These are phyloP conservation scores for Chymomyza caudatula DNA, from an alignment of 2,888 invertebrate species.

Conservation along the genomic window DNA sequence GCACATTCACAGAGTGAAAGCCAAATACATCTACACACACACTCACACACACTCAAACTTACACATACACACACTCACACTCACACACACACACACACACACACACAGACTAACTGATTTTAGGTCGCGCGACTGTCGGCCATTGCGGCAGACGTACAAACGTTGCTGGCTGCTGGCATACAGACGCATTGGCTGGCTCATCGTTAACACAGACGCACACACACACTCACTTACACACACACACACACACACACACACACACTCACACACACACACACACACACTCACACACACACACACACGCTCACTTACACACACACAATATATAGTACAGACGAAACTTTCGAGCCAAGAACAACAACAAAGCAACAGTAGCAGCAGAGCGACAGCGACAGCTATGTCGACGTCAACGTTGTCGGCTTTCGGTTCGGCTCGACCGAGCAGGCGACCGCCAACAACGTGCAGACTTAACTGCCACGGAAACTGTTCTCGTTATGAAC, in stretches of 20 bases:
- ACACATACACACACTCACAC: constrained; percentile 17
- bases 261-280: constrained; percentile 25
- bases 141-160: constrained; percentile 50
- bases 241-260: constrained; percentile 1
- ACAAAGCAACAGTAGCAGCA: constrained; percentile 24
- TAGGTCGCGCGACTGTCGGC: constrained; percentile 69
- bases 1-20: constrained; percentile 1
- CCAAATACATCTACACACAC: not conserved
- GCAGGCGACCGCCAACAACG: constrained; percentile 16
- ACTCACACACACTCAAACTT: constrained; percentile 1
- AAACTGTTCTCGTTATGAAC: constrained; percentile 15
- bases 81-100: constrained; percentile 33
- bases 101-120: constrained; percentile 61
- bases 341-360: constrained; percentile 7
- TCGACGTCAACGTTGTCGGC: constrained; percentile 4
- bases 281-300: constrained; percentile 9
- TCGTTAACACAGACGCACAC: constrained; percentile 39
- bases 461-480: constrained; percentile 14
- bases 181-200: constrained; percentile 41
- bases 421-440: constrained; percentile 32
- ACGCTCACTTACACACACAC: constrained; percentile 4
- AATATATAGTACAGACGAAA: constrained; percentile 46
- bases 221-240: constrained; percentile 15
- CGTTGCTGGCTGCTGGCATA: constrained; percentile 17
- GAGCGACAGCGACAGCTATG: constrained; percentile 22